Conservation (phyloP, 2,797 vertebrate species). For the Pseudochirops corinnae region DNA sequence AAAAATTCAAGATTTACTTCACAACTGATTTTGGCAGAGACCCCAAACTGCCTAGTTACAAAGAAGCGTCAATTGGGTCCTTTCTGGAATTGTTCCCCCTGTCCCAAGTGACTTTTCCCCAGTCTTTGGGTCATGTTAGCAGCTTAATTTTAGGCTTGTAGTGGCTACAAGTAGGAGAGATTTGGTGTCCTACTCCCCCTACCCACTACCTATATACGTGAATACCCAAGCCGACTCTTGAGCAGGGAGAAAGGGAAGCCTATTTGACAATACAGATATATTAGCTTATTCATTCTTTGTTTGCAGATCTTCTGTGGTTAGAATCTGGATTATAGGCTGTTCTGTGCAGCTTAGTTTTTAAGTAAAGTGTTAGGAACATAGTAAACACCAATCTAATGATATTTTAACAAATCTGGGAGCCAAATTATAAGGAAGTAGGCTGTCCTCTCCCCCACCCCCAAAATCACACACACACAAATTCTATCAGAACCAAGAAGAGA, state of each 20-base stretch:
- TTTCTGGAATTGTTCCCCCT: neutral
- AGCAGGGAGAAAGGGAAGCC: neutral
- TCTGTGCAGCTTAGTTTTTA: neutral
- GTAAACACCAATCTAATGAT: neutral
- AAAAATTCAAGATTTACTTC: neutral
- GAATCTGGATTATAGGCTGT: neutral
- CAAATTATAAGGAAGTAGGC: neutral
- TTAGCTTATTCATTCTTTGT: neutral
- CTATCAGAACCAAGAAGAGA: neutral
- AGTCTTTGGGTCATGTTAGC: neutral
- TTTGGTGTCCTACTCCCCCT: neutral
- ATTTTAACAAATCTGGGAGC: neutral
- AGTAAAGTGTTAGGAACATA: neutral
- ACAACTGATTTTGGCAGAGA: neutral
- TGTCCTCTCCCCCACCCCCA: neutral
- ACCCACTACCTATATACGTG: neutral
- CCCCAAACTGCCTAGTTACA: neutral
- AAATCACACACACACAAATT: neutral
- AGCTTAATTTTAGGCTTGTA: neutral
- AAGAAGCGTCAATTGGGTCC: neutral
- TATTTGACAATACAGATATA: neutral
- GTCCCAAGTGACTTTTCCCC: neutral
- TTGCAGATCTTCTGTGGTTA: neutral
- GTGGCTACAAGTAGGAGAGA: neutral
- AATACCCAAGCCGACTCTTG: neutral